These are phyloP conservation scores for Enteromius paludinosus DNA, from an alignment of 2,797 vertebrate species.

Conservation along the genomic window DNA sequence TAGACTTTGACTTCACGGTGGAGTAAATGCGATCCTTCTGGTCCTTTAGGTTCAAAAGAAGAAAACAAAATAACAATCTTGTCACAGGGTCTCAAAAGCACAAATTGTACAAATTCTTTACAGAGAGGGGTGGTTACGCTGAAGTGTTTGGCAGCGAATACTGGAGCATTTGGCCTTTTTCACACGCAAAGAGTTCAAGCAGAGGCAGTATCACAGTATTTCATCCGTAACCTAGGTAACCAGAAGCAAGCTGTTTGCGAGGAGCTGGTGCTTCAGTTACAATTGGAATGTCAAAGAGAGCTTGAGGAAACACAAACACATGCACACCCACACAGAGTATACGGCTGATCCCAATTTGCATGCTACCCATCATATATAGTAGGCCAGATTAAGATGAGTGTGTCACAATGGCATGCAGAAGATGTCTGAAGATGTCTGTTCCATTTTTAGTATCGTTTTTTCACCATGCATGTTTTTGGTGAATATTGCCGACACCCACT, in stretches of 20 bases:
- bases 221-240: slow-evolving; percentile 51
- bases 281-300: slow-evolving; percentile 49
- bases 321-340: slow-evolving; percentile 5
- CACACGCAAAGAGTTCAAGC: slow-evolving; percentile 39
- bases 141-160: slow-evolving; percentile 38
- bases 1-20: slow-evolving; percentile 93
- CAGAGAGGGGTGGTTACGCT: slow-evolving; percentile 29
- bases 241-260: slow-evolving; percentile 45
- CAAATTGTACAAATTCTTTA: slow-evolving; percentile 40
- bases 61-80: slow-evolving; percentile 23
- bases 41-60: slow-evolving; percentile 78
- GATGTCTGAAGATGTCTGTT: background rate
- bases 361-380: background rate
- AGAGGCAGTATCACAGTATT: slow-evolving; percentile 47
- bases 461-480: too few relatives aligned
- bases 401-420: background rate
- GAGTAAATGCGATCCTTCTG: slow-evolving; percentile 96
- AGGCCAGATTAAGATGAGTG: background rate
- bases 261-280: slow-evolving; percentile 44
- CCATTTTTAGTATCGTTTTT: background rate
- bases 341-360: slow-evolving; percentile 46
- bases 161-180: slow-evolving; percentile 50
- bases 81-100: slow-evolving; percentile 42
- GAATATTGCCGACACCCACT: background rate
- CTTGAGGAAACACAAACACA: slow-evolving; percentile 46